Percentiles rank a stretch among this genome's conserved stretches.
Evolutionary conservation across 2,113 vertebrate genomes (phyloP).

Genomic region (Malurus elegans): DNA sequence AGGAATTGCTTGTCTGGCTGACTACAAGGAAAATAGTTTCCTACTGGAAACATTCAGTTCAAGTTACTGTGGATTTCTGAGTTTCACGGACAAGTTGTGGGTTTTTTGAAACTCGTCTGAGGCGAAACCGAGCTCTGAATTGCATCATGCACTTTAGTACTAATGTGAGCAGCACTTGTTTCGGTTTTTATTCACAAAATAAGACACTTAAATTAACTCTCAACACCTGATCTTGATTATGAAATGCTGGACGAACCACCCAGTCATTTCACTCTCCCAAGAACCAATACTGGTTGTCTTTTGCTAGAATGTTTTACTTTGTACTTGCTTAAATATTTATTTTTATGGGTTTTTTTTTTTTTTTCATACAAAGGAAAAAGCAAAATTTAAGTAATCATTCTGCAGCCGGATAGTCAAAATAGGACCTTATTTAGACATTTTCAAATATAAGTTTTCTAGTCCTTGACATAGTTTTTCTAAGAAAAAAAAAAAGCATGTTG

Average conservation of each 20-base stretch:
- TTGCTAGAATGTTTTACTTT: background rate
- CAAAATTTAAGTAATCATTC: background rate
- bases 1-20: background rate
- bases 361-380: background rate
- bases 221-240: background rate
- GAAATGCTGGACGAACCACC: background rate
- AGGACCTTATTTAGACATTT: background rate
- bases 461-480: background rate
- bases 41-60: background rate
- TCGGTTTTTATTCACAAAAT: background rate
- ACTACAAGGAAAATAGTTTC: background rate
- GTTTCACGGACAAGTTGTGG: background rate
- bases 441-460: background rate
- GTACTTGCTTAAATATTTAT: background rate
- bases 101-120: background rate
- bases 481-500: background rate
- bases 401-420: background rate
- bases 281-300: accelerated
- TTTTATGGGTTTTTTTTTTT: background rate
- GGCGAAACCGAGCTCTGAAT: background rate
- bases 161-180: background rate
- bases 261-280: background rate
- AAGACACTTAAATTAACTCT: background rate
- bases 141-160: background rate
- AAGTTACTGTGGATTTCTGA: background rate